Evolutionary conservation across 92 coral and sea anemone genomes (phyloP).

Genomic region (Scolanthus callimorphus): DNA sequence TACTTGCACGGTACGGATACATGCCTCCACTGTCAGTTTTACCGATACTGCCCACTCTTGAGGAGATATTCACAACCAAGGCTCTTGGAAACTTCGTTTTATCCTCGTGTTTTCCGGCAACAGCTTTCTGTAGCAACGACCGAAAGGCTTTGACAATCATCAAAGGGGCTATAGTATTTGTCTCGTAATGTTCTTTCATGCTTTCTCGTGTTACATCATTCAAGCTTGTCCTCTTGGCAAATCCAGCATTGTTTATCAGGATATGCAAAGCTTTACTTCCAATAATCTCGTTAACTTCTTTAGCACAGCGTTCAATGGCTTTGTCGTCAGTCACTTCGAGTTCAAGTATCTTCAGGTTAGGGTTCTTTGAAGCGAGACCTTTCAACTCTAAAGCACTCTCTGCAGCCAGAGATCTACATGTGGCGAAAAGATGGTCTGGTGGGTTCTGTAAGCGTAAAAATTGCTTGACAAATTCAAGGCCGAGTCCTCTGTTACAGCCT

Average conservation of each 20-base stretch:
- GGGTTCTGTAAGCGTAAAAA: slow-evolving; percentile 29
- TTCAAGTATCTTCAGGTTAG: slow-evolving; percentile 40
- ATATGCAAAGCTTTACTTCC: slow-evolving; percentile 41
- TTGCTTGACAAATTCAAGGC: slow-evolving; percentile 57
- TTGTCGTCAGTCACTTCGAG: slow-evolving; percentile 42
- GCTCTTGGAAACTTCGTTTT: slow-evolving; percentile 18
- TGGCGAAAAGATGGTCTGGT: slow-evolving; percentile 55
- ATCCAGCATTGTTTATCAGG: slow-evolving; percentile 60
- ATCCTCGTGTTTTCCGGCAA: slow-evolving; percentile 7
- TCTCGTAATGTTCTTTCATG: slow-evolving; percentile 43
- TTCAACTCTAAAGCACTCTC: slow-evolving; percentile 40
- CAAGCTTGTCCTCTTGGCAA: too few species aligned
- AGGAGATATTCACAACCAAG: slow-evolving; percentile 44
- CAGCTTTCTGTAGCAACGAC: slow-evolving; percentile 46
- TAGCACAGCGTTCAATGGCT: slow-evolving; percentile 18
- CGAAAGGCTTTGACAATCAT: slow-evolving; percentile 50
- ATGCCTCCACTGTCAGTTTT: slow-evolving; percentile 7
- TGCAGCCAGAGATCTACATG: slow-evolving; percentile 43
- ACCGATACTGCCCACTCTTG: slow-evolving; percentile 22
- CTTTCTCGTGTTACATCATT: slow-evolving; percentile 43
- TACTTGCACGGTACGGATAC: too few species aligned
- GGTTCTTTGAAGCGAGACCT: slow-evolving; percentile 15
- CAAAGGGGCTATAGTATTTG: slow-evolving; percentile 59
- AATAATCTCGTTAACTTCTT: slow-evolving; percentile 24
- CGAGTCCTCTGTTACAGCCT: slow-evolving; percentile 64